Conservation (phyloP, 2,797 vertebrate species). For the Macropodus opercularis region DNA sequence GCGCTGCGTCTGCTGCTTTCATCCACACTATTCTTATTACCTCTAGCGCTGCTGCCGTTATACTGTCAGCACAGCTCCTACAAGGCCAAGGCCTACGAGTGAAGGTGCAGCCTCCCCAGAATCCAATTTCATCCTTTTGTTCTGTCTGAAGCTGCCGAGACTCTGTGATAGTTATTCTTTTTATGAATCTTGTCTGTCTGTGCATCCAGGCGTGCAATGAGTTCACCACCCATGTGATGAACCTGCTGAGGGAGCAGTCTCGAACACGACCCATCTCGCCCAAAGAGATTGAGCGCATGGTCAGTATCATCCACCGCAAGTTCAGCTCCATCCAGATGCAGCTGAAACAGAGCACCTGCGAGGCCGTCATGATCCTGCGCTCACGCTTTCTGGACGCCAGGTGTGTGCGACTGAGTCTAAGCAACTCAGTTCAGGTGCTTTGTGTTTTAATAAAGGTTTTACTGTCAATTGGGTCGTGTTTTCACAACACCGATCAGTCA, state of each 20-base stretch:
- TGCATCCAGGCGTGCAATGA: slow-evolving; percentile 91
- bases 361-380: slow-evolving; percentile 95
- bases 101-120: slow-evolving; percentile 52
- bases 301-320: slow-evolving; percentile 94
- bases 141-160: slow-evolving; percentile 57
- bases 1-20: slow-evolving; percentile 57
- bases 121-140: slow-evolving; percentile 72
- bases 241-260: slow-evolving; percentile 94
- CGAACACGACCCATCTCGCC: slow-evolving; percentile 92
- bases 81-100: slow-evolving; percentile 39
- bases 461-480: slow-evolving; percentile 2
- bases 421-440: not conserved
- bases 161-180: slow-evolving; percentile 65
- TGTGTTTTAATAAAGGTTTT: not conserved
- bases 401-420: slow-evolving; percentile 64
- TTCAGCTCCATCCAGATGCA: slow-evolving; percentile 97
- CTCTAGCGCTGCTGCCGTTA: slow-evolving; percentile 51
- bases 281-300: slow-evolving; percentile 95
- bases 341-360: slow-evolving; percentile 95
- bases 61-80: slow-evolving; percentile 41
- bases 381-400: slow-evolving; percentile 93
- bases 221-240: slow-evolving; percentile 96
- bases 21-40: slow-evolving; percentile 64
- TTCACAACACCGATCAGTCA: not conserved
- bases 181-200: slow-evolving; percentile 73